Evolutionary conservation across 23 tunicate genomes (phyloP), one percentile per base, ranked within the genome.

Genomic region (Aplidium turbinatum): DNA sequence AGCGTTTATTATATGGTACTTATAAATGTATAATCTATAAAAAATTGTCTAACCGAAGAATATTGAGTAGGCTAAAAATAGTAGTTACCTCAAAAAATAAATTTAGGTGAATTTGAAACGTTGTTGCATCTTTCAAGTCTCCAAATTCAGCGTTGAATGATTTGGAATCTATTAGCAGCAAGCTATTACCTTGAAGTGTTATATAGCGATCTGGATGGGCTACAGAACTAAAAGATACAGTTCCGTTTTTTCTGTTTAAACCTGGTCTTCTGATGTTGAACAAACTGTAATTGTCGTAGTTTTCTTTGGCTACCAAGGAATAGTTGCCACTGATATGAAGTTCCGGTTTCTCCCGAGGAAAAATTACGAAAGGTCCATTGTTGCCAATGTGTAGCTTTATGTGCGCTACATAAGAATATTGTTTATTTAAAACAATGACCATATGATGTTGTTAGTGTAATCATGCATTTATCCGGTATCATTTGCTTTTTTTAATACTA

Each of bases 191-290:
- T 60, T 60, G 7, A 4, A 3, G 34, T 16, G 31, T 7, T 29
- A 60, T 4, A 60, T 29, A 60, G 19, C 31, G 9, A 6, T 60
- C 21, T n/a, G 67, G 67, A 28, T 4, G 21, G 31, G 34, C 67
- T 35, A 38, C 30, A 29, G 31, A 26, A n/a, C 34, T 26, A 9
- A 60, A 60, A 28, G 67, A 60, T 4, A 60, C 19, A 25, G 36
- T 60, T 60, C 36, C 67, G 9, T 60, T 22, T 60, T 9, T 38
- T 60, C 67, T 38, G 67, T 60, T 60, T n/a, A 60, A 26, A 60
- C 67, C 67, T 5, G 67, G 67, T n/a, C 4, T 29, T 3, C 13
- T 60, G 5, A 60, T 29, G 35, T 25, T 5, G 21, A 60, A 28
- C 30, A 38, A 9, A 11, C 21, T n/a, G 23, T 22, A n/a, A n/a